These are phyloP conservation scores for Stegastes partitus DNA, from an alignment of 2,113 vertebrate species.

Conservation along the genomic window DNA sequence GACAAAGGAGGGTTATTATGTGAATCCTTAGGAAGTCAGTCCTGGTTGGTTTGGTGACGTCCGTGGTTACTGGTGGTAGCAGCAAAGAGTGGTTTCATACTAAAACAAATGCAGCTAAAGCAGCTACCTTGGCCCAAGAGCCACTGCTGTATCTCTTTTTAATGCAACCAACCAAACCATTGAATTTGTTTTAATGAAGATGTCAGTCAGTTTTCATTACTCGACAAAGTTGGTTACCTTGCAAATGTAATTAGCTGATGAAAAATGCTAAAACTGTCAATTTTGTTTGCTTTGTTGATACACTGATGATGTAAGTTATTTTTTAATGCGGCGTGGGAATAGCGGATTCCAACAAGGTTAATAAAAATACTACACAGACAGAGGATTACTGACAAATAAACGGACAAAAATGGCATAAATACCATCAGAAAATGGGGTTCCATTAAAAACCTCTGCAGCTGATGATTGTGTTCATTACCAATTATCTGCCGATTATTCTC, in stretches of 20 bases:
- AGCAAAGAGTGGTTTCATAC: conserved; percentile 9
- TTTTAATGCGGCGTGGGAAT: background rate
- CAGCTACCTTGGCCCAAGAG: conserved; percentile 4
- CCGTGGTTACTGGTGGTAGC: background rate
- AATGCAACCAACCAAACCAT: conserved; percentile 2
- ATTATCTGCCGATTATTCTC: no score
- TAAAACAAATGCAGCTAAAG: conserved; percentile 8
- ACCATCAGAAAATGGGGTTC: no score
- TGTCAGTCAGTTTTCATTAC: conserved; percentile 20
- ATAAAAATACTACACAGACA: no score
- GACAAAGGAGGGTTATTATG: background rate
- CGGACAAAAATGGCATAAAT: no score
- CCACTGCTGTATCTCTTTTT: conserved; percentile 2
- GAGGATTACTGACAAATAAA: no score
- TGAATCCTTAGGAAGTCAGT: background rate
- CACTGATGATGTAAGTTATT: conserved; percentile 14
- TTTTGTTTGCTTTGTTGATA: background rate
- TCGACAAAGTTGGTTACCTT: background rate
- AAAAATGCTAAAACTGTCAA: background rate
- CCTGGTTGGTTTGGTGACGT: background rate
- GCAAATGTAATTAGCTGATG: background rate
- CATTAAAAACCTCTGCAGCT: no score
- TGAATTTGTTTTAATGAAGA: conserved; percentile 2
- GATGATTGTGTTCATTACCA: no score
- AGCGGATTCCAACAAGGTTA: no score